These are phyloP conservation scores for Oxyteleia sp. DNA, from an alignment of 2,888 invertebrate genomes.

Conservation along the genomic window DNA sequence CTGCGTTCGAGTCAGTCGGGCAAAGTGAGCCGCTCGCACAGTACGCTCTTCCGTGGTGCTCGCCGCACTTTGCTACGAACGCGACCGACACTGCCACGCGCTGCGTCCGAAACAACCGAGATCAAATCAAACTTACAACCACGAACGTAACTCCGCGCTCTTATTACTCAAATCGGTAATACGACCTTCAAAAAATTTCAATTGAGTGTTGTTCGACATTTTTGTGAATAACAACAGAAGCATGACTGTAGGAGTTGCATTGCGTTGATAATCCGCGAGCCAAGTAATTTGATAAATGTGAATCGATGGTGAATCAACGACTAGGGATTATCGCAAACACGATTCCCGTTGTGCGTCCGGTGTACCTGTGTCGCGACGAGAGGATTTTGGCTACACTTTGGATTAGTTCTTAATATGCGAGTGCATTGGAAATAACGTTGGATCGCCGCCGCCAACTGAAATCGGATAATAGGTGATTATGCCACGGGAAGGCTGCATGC, in stretches of 20 bases:
- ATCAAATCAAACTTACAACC: not conserved
- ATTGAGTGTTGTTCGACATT: not conserved
- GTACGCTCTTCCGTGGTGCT: conserved; percentile 46
- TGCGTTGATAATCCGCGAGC: conserved; percentile 1
- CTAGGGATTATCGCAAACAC: conserved; percentile 23
- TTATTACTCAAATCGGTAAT: too few relatives aligned
- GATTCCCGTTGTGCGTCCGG: conserved; percentile 28
- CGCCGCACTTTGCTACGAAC: conserved; percentile 50
- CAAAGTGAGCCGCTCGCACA: conserved; percentile 69
- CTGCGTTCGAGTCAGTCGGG: conserved; percentile 68
- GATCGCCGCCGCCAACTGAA: too few relatives aligned
- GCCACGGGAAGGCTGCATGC: too few relatives aligned
- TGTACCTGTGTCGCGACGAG: conserved; percentile 36
- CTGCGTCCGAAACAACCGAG: not conserved
- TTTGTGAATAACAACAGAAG: not conserved
- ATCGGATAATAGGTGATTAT: too few relatives aligned
- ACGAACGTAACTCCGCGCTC: not conserved
- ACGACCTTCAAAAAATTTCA: too few relatives aligned
- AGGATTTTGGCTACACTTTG: too few relatives aligned
- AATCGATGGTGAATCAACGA: conserved; percentile 48
- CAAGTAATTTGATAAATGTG: conserved; percentile 32
- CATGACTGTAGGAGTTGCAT: not conserved
- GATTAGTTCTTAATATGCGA: too few relatives aligned
- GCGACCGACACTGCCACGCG: conserved; percentile 57
- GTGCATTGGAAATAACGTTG: too few relatives aligned